Base-by-base conservation (phyloP, 92 coral and sea anemone genomes). In the Meandrina meandrites region DNA sequence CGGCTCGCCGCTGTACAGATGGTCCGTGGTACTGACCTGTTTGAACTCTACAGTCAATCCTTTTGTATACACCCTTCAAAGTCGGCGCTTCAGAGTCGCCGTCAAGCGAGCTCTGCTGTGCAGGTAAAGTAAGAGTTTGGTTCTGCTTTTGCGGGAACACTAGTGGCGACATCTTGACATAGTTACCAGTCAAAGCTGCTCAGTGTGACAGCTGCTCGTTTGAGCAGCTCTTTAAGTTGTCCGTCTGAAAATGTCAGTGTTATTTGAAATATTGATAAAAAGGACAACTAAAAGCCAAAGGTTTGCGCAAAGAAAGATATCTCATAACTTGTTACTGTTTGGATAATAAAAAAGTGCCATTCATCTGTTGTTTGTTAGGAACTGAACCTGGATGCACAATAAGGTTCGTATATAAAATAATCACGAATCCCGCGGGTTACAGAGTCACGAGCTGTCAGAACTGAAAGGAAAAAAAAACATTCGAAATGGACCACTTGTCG, bases 61-160 rank as follows among this genome's bases (percentile, higher is more conserved):
- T 1, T 90, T 90, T 30, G 89, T 90, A 45, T 90, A 90, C 34
- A 87, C 84, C n/a, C 87, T 90, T 79, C 86, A 90, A 72, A 90
- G 93, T 19, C 64, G 86, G 56, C 86, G 86, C 58, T 90, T 90
- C 36, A 82, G 93, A 81, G 13, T 14, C 13, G 77, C 75, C 0
- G 64, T 85, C 13, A 76, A 69, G 47, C 83, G 83, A 18, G 73
- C 83, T 31, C 36, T 85, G 47, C 16, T 47, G 67, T 85, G 88
- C 79, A 83, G 53, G 54, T 83, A 34, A 62, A 34, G 24, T 22
- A 3, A 73, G 30, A 37, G 16, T 34, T 37, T 2, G 48, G 28
- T 16, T 16, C 14, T 31, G 40, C 3, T 19, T 70, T 0, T 21
- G 7, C 37, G 75, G 75, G 28, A 70, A n/a, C n/a, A n/a, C n/a